Evolutionary conservation across 64 coral and sea anemone genomes (phyloP).

Genomic region (Cladopsammia gracilis): DNA sequence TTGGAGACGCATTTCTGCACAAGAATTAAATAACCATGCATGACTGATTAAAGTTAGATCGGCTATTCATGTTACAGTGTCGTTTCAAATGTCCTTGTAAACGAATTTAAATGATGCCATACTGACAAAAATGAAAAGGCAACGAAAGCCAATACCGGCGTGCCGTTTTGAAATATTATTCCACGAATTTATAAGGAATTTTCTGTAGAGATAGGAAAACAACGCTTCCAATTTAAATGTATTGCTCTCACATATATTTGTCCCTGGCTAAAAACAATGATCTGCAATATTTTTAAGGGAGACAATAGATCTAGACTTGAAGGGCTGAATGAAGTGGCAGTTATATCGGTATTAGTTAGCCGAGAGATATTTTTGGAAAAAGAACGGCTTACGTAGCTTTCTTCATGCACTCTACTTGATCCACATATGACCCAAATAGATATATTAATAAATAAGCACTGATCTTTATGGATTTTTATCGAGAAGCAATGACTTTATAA

Average conservation of each 20-base stretch:
- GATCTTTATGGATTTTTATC: too few species aligned
- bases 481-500: too few species aligned
- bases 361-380: background rate
- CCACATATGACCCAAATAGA: background rate
- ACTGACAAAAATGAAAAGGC: background rate
- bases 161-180: conserved; percentile 15
- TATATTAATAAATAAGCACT: too few species aligned
- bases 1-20: background rate
- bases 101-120: conserved; percentile 37
- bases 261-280: conserved; percentile 18
- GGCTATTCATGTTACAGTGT: background rate
- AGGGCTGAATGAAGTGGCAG: conserved; percentile 28
- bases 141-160: background rate
- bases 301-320: conserved; percentile 36
- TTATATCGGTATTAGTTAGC: conserved; percentile 41
- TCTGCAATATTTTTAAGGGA: conserved; percentile 36
- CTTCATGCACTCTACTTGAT: background rate
- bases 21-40: background rate
- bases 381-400: background rate
- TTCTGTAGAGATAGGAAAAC: background rate
- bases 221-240: background rate
- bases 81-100: background rate
- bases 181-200: background rate
- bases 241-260: conserved; percentile 31
- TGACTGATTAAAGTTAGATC: background rate